These are phyloP conservation scores for Cyrtorhinus lividipennis DNA, from an alignment of 1,140 invertebrate genomes.

Conservation along the genomic window DNA sequence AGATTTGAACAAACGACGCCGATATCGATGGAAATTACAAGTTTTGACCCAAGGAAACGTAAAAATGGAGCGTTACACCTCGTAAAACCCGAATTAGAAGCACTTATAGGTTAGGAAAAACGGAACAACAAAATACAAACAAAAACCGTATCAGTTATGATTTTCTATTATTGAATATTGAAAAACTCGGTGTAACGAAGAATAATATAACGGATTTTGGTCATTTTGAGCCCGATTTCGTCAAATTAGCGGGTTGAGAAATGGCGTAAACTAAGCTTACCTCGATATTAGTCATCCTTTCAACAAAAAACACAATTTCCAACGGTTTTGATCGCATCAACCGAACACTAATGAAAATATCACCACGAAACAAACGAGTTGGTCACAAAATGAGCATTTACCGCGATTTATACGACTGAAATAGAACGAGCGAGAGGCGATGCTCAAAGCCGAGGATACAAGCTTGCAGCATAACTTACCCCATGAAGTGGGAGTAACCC, in stretches of 20 bases:
- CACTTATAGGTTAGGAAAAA: not conserved
- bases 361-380: not conserved
- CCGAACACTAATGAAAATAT: not conserved
- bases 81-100: not conserved
- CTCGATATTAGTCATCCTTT: constrained; percentile 1
- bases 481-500: constrained; percentile 19
- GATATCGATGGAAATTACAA: no score
- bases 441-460: constrained; percentile 18
- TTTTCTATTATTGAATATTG: not conserved
- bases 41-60: no score
- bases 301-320: constrained; percentile 1
- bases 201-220: not conserved
- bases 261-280: constrained; percentile 7
- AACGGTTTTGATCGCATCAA: not conserved
- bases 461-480: constrained; percentile 17
- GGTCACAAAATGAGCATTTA: not conserved
- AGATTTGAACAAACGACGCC: no score
- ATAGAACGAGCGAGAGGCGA: constrained; percentile 6
- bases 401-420: not conserved
- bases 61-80: not conserved
- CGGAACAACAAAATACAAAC: not conserved
- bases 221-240: not conserved
- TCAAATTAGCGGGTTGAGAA: not conserved
- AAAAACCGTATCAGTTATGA: not conserved
- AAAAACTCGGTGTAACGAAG: not conserved